Evolutionary conservation across 1,140 invertebrate species (phyloP).

Genomic region (Pogonus chalceus): DNA sequence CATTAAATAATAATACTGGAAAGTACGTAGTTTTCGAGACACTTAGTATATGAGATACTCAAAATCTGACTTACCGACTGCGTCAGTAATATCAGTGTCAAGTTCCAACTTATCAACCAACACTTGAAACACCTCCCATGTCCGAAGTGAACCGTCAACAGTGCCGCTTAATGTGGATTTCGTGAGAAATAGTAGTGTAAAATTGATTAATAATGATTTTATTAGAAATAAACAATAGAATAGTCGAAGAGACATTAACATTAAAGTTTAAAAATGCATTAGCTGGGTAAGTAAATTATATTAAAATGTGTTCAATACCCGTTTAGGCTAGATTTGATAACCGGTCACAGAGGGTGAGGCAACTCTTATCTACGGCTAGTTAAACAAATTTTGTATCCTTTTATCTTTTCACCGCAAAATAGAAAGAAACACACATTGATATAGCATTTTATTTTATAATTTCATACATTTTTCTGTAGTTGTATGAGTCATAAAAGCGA

Average conservation of each 20-base stretch:
- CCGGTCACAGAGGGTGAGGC: conserved; percentile 9
- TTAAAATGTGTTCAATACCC: not conserved
- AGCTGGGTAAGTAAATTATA: conserved; percentile 67
- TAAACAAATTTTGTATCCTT: conserved; percentile 4
- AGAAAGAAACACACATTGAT: conserved; percentile 6
- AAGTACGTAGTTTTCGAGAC: not conserved
- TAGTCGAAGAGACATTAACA: conserved; percentile 90
- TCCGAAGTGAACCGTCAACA: not conserved
- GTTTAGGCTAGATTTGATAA: conserved; percentile 5
- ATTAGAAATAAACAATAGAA: conserved; percentile 96
- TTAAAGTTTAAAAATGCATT: conserved; percentile 92
- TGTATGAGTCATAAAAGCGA: not conserved
- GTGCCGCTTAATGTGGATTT: conserved; percentile 3
- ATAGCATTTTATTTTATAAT: too few species aligned
- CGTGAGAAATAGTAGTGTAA: not conserved
- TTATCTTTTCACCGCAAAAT: not conserved
- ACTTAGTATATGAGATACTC: not conserved
- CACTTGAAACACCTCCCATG: conserved; percentile 1
- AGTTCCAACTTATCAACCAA: conserved; percentile 6
- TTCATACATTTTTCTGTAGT: conserved; percentile 3
- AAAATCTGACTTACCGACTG: not conserved
- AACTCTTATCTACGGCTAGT: conserved; percentile 6
- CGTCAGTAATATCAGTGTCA: not conserved
- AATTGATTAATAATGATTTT: conserved; percentile 77
- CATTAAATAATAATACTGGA: too few species aligned